A percentile compares a stretch with the other conserved stretches of the same genome.
phyloP scores from a whole-genome alignment of 1,140 invertebrate species.

The Penaeus chinensis region DNA sequence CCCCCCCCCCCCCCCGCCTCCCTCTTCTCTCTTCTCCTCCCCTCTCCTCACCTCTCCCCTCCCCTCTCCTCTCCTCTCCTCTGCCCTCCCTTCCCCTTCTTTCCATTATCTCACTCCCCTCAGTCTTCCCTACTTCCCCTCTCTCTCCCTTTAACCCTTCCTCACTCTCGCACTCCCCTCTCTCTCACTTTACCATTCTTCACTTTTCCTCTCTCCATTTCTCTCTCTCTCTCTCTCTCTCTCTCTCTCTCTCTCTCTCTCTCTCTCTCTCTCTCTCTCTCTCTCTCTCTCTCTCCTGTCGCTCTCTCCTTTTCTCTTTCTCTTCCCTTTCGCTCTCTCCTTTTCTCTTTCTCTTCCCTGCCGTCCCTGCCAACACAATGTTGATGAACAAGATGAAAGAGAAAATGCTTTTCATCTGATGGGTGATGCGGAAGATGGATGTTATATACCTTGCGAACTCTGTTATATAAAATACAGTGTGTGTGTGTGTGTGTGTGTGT shows the following conservation, averaged over 20 bases:
- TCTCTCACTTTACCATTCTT: not conserved
- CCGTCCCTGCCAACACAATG: no score
- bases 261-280: constrained; percentile 9
- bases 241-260: constrained; percentile 20
- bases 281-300: not conserved
- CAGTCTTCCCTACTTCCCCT: not conserved
- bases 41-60: not conserved
- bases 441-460: no score
- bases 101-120: not conserved
- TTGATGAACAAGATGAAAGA: no score
- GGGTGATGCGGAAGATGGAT: no score
- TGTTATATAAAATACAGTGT: no score
- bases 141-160: not conserved
- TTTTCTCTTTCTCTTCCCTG: not conserved
- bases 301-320: not conserved
- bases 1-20: not conserved
- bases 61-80: not conserved
- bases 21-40: not conserved
- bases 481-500: no score
- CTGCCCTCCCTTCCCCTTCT: not conserved
- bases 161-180: not conserved
- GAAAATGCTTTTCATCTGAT: no score
- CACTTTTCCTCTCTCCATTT: not conserved
- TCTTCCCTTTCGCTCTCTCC: not conserved
- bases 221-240: not conserved